These are phyloP conservation scores for Ernsta delagoae DNA, from an alignment of 2,888 invertebrate species.

Conservation along the genomic window DNA sequence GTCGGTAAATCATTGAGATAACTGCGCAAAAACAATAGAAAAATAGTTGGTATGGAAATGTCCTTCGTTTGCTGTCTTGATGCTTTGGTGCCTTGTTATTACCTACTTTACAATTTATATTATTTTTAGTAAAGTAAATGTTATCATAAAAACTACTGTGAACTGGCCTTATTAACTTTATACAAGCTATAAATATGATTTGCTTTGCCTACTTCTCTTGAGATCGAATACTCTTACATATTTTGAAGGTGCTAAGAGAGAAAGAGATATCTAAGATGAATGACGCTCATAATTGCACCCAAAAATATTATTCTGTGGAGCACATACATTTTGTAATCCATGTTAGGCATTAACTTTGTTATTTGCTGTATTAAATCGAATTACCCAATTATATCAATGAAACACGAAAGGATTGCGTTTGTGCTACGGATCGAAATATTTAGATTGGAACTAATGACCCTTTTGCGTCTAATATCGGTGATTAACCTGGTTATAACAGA, in stretches of 20 bases:
- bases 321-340: background rate
- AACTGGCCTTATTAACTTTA: too few species aligned
- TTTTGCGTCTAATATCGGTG: constrained; percentile 6
- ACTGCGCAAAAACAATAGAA: too few species aligned
- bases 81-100: background rate
- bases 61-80: background rate
- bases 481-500: constrained; percentile 4
- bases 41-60: background rate
- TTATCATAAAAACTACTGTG: too few species aligned
- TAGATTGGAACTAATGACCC: constrained; percentile 37
- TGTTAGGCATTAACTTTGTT: background rate
- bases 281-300: background rate
- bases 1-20: too few species aligned
- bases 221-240: too few species aligned
- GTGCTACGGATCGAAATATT: constrained; percentile 23
- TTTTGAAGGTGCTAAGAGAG: too few species aligned
- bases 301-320: background rate
- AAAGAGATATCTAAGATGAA: background rate
- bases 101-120: too few species aligned
- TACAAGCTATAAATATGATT: too few species aligned
- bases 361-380: constrained; percentile 20
- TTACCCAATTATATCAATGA: constrained; percentile 34
- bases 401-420: constrained; percentile 29
- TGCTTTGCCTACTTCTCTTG: too few species aligned
- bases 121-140: too few species aligned